phyloP scores from a whole-genome alignment of 2,888 invertebrate genomes.

The Quadriops clusia region DNA sequence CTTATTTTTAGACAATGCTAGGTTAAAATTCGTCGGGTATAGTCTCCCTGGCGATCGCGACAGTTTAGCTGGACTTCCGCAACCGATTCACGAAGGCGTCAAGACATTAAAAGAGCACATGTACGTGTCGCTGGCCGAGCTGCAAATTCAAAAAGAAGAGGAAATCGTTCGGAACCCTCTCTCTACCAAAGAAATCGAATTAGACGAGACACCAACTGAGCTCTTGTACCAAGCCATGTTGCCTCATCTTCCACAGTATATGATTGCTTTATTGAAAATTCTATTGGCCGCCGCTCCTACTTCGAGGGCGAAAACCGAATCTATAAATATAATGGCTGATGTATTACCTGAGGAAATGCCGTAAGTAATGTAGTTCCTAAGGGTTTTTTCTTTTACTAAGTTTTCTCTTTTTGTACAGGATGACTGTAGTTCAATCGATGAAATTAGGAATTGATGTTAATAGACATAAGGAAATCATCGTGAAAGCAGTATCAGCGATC shows the following conservation, averaged over 20 bases:
- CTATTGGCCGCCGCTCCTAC: constrained; percentile 95
- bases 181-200: constrained; percentile 68
- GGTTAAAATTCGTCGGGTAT: constrained; percentile 94
- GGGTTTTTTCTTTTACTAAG: not conserved
- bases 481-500: constrained; percentile 88
- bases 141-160: constrained; percentile 84
- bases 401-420: constrained; percentile 37
- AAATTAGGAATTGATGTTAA: constrained; percentile 95
- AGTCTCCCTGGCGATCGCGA: constrained; percentile 75
- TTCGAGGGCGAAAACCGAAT: constrained; percentile 96
- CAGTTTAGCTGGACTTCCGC: constrained; percentile 88
- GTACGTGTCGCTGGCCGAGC: constrained; percentile 85
- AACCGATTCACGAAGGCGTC: constrained; percentile 94
- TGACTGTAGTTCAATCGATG: constrained; percentile 88
- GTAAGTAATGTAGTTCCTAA: constrained; percentile 36
- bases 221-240: constrained; percentile 87
- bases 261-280: constrained; percentile 94
- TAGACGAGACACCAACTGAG: constrained; percentile 76
- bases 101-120: constrained; percentile 84
- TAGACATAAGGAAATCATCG: constrained; percentile 96
- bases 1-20: constrained; percentile 77
- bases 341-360: constrained; percentile 97
- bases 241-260: constrained; percentile 92
- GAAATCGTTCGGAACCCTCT: constrained; percentile 86
- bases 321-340: constrained; percentile 96